Evolutionary conservation across 2,113 vertebrate species (phyloP).

Genomic region (Cyprinodon tularosa): DNA sequence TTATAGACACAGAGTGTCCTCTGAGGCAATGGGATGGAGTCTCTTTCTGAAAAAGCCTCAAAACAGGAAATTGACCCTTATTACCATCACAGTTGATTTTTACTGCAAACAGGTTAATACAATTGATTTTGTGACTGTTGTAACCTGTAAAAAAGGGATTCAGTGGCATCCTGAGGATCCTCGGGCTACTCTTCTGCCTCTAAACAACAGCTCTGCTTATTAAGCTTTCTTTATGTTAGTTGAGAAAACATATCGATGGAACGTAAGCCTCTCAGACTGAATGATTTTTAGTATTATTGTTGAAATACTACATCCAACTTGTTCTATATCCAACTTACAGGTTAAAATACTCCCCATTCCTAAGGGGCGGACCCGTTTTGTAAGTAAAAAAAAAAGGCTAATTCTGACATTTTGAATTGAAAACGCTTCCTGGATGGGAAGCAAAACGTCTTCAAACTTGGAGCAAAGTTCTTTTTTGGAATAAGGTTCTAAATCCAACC

Average conservation of each 20-base stretch:
- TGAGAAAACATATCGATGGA: neutral
- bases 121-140: conserved; percentile 70
- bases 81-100: conserved; percentile 58
- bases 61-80: conserved; percentile 55
- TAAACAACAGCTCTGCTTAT: neutral
- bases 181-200: conserved; percentile 14
- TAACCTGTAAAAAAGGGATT: conserved; percentile 51
- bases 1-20: conserved; percentile 18
- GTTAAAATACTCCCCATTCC: too few species aligned
- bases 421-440: too few species aligned
- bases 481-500: too few species aligned
- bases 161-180: conserved; percentile 2
- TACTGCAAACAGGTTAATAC: conserved; percentile 64
- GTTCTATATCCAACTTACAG: conserved; percentile 4
- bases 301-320: neutral
- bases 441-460: too few species aligned
- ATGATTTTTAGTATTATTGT: neutral
- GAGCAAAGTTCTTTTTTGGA: too few species aligned
- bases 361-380: too few species aligned
- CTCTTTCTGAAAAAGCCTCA: conserved; percentile 4
- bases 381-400: too few species aligned
- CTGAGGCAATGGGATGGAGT: conserved; percentile 8
- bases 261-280: neutral
- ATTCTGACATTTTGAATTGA: too few species aligned
- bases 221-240: neutral